Conservation (phyloP, 2,797 vertebrate genomes). For the Coregonus sp. region DNA sequence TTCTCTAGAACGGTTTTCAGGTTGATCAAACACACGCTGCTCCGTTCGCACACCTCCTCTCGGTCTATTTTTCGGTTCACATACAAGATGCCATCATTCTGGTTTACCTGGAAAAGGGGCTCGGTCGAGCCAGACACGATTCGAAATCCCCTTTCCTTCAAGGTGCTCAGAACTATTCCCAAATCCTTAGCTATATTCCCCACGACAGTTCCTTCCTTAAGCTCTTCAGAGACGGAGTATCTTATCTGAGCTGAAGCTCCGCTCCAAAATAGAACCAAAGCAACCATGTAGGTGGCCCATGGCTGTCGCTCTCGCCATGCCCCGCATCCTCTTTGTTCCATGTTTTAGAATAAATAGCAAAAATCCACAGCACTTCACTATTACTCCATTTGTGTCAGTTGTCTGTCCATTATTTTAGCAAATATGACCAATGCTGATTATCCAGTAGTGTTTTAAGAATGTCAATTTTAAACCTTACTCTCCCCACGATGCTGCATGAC, state of each 20-base stretch:
- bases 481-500: background rate
- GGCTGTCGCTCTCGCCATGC: constrained; percentile 3
- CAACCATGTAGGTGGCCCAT: constrained; percentile 28
- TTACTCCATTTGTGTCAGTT: background rate
- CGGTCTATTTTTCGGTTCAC: no score
- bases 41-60: no score
- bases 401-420: background rate
- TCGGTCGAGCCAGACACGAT: no score
- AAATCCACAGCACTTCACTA: background rate
- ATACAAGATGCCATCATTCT: no score
- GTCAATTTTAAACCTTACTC: no score
- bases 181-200: no score
- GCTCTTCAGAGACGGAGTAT: constrained; percentile 70
- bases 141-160: no score
- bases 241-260: constrained; percentile 58
- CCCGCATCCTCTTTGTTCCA: background rate
- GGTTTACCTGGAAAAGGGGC: no score
- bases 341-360: background rate
- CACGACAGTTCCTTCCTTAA: constrained; percentile 53
- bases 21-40: no score
- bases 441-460: background rate
- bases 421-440: background rate
- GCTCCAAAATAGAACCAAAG: constrained; percentile 25
- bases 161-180: no score
- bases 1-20: constrained; percentile 12